A percentile compares a stretch with the other conserved stretches of the same genome.
Evolutionary conservation across 2,113 vertebrate species (phyloP).

Genomic region (Microcebus lehilahytsara): DNA sequence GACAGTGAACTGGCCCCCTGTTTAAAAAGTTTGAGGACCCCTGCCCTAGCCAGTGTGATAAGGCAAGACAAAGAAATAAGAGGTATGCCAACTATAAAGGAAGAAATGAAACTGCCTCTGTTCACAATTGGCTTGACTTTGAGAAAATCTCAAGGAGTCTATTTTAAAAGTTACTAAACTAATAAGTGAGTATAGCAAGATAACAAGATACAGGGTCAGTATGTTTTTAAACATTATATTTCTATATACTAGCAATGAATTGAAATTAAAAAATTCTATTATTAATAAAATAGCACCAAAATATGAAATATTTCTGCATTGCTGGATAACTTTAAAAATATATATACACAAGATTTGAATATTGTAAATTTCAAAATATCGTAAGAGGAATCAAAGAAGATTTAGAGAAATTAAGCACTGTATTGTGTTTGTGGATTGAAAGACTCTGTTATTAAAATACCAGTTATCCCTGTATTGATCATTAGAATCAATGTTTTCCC

Average conservation of each 20-base stretch:
- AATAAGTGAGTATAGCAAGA: background rate
- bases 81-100: background rate
- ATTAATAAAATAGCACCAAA: background rate
- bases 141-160: background rate
- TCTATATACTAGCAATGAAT: background rate
- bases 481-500: background rate
- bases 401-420: background rate
- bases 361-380: background rate
- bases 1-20: too few species aligned
- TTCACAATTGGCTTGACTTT: background rate
- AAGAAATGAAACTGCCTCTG: background rate
- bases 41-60: background rate
- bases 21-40: too few species aligned
- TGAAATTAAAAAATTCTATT: background rate
- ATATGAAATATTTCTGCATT: background rate
- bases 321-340: background rate
- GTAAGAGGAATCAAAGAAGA: background rate
- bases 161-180: background rate
- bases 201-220: background rate
- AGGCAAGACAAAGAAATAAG: background rate
- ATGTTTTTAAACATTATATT: background rate
- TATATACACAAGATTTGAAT: background rate
- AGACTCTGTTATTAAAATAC: background rate
- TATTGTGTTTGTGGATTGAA: fast-evolving
- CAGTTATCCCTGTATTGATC: background rate